Percentiles rank a stretch among this genome's conserved stretches.
Evolutionary conservation across 2,888 invertebrate genomes (phyloP).

Genomic region (Cataglyphis rosenhaueri): DNA sequence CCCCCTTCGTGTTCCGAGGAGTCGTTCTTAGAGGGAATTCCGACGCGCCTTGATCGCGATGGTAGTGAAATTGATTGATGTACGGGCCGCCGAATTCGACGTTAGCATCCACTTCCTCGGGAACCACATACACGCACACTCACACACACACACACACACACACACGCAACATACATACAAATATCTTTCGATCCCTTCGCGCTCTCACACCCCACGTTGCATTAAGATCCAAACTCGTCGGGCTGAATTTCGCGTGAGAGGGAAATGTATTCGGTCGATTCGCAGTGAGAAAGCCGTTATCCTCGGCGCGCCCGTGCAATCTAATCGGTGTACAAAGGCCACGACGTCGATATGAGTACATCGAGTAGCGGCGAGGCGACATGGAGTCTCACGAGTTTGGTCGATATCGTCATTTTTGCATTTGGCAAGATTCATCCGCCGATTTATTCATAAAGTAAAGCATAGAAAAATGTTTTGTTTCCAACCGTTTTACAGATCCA

Average conservation of each 20-base stretch:
- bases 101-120: slow-evolving; percentile 28
- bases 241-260: slow-evolving; percentile 68
- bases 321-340: slow-evolving; percentile 64
- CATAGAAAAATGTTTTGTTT: background rate
- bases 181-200: slow-evolving; percentile 57
- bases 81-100: slow-evolving; percentile 71
- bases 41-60: slow-evolving; percentile 63
- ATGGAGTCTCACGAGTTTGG: slow-evolving; percentile 51
- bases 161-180: background rate
- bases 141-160: background rate
- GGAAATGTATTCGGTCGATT: slow-evolving; percentile 70
- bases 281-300: slow-evolving; percentile 68
- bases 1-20: slow-evolving; percentile 11
- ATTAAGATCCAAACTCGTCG: slow-evolving; percentile 71
- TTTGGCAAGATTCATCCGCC: background rate
- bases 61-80: slow-evolving; percentile 77
- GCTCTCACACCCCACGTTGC: slow-evolving; percentile 57
- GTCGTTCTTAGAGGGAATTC: slow-evolving; percentile 62
- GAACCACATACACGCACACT: background rate
- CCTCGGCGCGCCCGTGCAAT: slow-evolving; percentile 39
- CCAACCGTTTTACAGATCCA: background rate
- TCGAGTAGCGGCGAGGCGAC: slow-evolving; percentile 48
- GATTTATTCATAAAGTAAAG: background rate
- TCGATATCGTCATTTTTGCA: slow-evolving; percentile 19
- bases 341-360: slow-evolving; percentile 61